These are phyloP conservation scores for Thaleichthys pacificus DNA, from an alignment of 2,797 vertebrate genomes.

Conservation along the genomic window DNA sequence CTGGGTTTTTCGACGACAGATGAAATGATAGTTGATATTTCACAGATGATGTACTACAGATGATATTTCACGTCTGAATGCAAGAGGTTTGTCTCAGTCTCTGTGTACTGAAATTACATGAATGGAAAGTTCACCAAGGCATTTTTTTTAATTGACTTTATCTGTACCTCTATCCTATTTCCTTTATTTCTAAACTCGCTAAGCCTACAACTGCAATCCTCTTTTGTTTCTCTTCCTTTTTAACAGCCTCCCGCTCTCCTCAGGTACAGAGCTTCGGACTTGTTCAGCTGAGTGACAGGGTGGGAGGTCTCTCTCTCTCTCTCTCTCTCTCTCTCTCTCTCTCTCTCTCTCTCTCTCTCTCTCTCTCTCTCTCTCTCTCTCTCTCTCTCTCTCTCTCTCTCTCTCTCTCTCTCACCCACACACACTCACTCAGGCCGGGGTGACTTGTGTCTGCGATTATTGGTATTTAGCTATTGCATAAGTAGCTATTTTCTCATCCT, in stretches of 20 bases:
- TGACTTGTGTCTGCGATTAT: conserved; percentile 66
- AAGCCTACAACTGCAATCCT: too few species aligned
- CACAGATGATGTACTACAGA: conserved; percentile 30
- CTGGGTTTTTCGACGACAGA: conserved; percentile 25
- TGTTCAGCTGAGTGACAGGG: neutral
- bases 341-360: conserved; percentile 14
- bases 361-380: conserved; percentile 2
- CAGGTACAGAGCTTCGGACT: neutral
- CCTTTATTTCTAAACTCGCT: neutral
- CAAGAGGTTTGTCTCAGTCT: conserved; percentile 18
- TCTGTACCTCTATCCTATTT: neutral
- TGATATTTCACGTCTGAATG: conserved; percentile 36
- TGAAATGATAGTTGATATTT: conserved; percentile 41
- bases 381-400: conserved; percentile 20
- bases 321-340: conserved; percentile 22
- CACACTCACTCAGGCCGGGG: conserved; percentile 23
- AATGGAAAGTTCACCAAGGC: neutral
- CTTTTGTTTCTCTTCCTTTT: too few species aligned
- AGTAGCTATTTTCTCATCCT: too few species aligned
- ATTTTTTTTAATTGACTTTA: neutral
- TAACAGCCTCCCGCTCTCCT: neutral
- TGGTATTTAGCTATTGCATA: conserved; percentile 59
- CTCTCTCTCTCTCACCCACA: neutral
- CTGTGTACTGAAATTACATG: neutral
- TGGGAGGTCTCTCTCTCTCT: neutral